A percentile compares a stretch with the other conserved stretches of the same genome.
These are phyloP conservation scores for Aphidius gifuensis DNA, from an alignment of 1,140 invertebrate genomes.

Conservation along the genomic window DNA sequence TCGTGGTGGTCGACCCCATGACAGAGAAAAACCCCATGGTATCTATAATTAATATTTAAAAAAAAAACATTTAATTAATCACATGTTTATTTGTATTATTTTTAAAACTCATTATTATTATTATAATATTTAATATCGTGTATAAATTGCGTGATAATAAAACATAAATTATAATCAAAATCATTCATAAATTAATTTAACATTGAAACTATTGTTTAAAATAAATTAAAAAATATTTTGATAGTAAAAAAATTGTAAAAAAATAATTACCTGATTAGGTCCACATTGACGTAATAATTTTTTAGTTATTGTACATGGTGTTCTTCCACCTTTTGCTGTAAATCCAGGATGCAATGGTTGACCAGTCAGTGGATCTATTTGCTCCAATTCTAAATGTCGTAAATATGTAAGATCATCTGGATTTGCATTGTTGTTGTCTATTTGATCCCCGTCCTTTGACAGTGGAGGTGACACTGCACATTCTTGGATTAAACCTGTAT, in stretches of 20 bases:
- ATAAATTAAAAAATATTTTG: not conserved
- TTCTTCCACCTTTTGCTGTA: slow-evolving; percentile 63
- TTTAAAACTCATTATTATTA: too few relatives aligned
- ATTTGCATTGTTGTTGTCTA: slow-evolving; percentile 52
- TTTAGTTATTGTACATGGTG: slow-evolving; percentile 78
- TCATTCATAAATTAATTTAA: too few relatives aligned
- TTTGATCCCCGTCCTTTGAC: slow-evolving; percentile 45
- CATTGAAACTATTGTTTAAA: too few relatives aligned
- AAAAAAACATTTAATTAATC: slow-evolving; percentile 2
- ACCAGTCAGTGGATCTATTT: slow-evolving; percentile 53
- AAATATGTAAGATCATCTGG: slow-evolving; percentile 63
- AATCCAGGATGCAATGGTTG: slow-evolving; percentile 45
- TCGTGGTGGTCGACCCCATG: slow-evolving; percentile 85
- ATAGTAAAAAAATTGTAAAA: not conserved
- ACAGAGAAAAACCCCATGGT: slow-evolving; percentile 73
- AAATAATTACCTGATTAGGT: slow-evolving; percentile 40
- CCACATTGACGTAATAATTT: slow-evolving; percentile 51
- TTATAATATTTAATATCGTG: too few relatives aligned
- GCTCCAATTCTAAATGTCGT: slow-evolving; percentile 75
- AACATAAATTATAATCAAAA: too few relatives aligned
- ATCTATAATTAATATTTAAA: slow-evolving; percentile 36
- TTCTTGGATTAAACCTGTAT: slow-evolving; percentile 43
- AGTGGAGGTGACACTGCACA: slow-evolving; percentile 42
- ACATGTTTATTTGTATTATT: slow-evolving; percentile 2
- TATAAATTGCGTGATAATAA: too few relatives aligned